phyloP scores from a whole-genome alignment of 2,797 vertebrate species.

The Arnoldichthys spilopterus region DNA sequence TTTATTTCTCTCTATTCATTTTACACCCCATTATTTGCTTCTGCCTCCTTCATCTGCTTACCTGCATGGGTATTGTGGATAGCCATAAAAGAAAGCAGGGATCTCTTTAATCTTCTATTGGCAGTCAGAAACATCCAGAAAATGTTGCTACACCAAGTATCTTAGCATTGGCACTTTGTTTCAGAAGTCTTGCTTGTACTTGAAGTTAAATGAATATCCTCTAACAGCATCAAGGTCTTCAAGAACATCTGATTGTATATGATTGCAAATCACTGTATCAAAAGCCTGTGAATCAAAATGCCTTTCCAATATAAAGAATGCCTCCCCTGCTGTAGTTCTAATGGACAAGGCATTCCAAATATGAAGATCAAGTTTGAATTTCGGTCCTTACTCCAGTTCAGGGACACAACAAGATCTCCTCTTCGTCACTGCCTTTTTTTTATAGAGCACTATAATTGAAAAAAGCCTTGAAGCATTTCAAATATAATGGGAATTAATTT shows the following conservation, averaged over 20 bases:
- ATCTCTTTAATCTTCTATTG: conserved; percentile 1
- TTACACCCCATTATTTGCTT: conserved; percentile 10
- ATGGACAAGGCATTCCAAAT: conserved; percentile 25
- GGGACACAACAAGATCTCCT: conserved; percentile 3
- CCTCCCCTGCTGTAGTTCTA: background rate
- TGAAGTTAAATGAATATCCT: conserved; percentile 3
- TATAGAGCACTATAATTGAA: conserved; percentile 66
- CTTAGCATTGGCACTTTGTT: background rate
- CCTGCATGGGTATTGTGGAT: background rate
- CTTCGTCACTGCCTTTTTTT: conserved; percentile 19
- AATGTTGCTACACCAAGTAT: background rate
- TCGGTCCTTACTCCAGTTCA: conserved; percentile 6
- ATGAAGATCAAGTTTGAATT: conserved; percentile 60
- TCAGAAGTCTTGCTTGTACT: background rate
- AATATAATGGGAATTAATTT: conserved; percentile 74
- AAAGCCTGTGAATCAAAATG: conserved; percentile 9
- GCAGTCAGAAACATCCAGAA: conserved; percentile 1
- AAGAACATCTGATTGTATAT: conserved; percentile 10
- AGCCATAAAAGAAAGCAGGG: background rate
- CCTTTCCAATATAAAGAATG: background rate
- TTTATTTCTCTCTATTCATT: background rate
- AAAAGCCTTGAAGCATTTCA: conserved; percentile 75
- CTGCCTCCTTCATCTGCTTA: background rate
- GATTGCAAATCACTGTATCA: conserved; percentile 14
- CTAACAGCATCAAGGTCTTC: conserved; percentile 24